These are phyloP conservation scores for Empis stercorea DNA, from an alignment of 2,888 invertebrate genomes.

Conservation along the genomic window DNA sequence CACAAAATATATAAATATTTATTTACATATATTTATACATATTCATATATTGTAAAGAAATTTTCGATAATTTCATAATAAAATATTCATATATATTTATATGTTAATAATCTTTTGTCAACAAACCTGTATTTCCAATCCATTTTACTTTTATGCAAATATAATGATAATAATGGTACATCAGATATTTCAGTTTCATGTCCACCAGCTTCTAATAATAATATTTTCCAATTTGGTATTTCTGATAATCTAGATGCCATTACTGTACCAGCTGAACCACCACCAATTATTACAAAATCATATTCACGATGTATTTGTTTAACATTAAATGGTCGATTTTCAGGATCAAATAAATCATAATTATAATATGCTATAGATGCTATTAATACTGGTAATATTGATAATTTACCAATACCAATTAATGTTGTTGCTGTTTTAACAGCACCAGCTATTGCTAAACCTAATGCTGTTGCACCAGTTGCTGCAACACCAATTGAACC, in stretches of 20 bases:
- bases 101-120: not conserved
- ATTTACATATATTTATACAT: no score
- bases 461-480: conserved; percentile 36
- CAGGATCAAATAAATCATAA: conserved; percentile 75
- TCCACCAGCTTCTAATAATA: conserved; percentile 74
- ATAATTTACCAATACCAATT: conserved; percentile 57
- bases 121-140: conserved; percentile 80
- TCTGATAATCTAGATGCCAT: conserved; percentile 70
- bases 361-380: conserved; percentile 69
- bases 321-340: conserved; percentile 62
- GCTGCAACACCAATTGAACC: conserved; percentile 26
- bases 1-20: no score
- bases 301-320: conserved; percentile 53
- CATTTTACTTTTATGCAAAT: conserved; percentile 76
- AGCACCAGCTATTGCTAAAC: conserved; percentile 42
- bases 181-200: conserved; percentile 79
- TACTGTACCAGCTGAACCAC: conserved; percentile 74
- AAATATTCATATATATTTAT: no score
- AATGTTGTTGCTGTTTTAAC: conserved; percentile 58
- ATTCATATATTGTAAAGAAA: no score
- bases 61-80: no score
- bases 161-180: conserved; percentile 73
- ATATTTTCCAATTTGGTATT: conserved; percentile 61
- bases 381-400: conserved; percentile 61
- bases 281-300: conserved; percentile 73